phyloP scores from a whole-genome alignment of 2,888 invertebrate species.

The Lymantria dispar region DNA sequence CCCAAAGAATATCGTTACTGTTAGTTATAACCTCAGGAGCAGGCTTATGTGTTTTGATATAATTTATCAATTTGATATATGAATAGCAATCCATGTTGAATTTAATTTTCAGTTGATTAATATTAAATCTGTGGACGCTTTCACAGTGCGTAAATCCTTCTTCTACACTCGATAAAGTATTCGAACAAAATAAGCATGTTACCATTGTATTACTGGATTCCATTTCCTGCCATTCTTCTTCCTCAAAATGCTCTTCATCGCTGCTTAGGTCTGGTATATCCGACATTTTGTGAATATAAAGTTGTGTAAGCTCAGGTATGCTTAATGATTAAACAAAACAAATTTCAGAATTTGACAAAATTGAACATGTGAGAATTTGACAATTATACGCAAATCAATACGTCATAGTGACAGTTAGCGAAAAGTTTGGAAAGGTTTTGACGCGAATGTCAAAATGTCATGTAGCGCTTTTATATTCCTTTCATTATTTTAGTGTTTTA shows the following conservation, averaged over 20 bases:
- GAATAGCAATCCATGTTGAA: slow-evolving; percentile 92
- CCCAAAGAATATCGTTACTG: slow-evolving; percentile 84
- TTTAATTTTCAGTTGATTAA: slow-evolving; percentile 84
- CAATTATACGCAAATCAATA: slow-evolving; percentile 1
- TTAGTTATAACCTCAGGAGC: slow-evolving; percentile 80
- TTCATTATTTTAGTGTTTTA: no score
- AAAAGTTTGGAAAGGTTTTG: not conserved
- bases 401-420: not conserved
- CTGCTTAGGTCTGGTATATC: slow-evolving; percentile 77
- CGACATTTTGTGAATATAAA: slow-evolving; percentile 47
- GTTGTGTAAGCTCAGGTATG: no score
- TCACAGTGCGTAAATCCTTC: slow-evolving; percentile 87
- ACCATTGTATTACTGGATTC: slow-evolving; percentile 63
- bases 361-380: slow-evolving; percentile 36
- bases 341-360: slow-evolving; percentile 5
- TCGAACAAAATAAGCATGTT: slow-evolving; percentile 88
- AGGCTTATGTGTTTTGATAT: slow-evolving; percentile 85
- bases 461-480: no score
- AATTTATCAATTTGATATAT: slow-evolving; percentile 91
- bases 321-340: not conserved
- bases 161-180: slow-evolving; percentile 82
- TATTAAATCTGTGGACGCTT: slow-evolving; percentile 84
- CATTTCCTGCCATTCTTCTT: slow-evolving; percentile 78
- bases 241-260: slow-evolving; percentile 73
- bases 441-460: no score